Conservation (phyloP, 92 coral and sea anemone genomes). For the Isaurus tuberculatus region DNA sequence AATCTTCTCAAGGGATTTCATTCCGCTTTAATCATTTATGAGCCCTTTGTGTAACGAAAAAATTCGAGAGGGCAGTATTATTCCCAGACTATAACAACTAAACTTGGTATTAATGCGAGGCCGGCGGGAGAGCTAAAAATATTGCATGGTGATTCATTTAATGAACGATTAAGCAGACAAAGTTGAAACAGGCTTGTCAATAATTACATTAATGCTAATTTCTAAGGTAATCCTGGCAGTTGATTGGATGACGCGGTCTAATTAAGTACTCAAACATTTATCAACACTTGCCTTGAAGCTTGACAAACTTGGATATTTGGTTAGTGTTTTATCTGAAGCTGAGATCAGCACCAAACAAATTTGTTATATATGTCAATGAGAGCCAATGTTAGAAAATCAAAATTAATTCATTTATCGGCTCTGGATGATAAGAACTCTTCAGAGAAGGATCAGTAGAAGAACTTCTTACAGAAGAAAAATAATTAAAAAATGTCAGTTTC, state of each 20-base stretch:
- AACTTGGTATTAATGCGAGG: background rate
- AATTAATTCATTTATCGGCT: background rate
- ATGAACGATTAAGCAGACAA: constrained; percentile 12
- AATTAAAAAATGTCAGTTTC: background rate
- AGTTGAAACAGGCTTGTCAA: constrained; percentile 10
- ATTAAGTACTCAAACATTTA: constrained; percentile 33
- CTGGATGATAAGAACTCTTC: background rate
- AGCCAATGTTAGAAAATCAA: background rate
- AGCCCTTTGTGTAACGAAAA: background rate
- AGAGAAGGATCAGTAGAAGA: background rate
- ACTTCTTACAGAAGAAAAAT: background rate
- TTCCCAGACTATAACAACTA: background rate
- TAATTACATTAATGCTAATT: constrained; percentile 46
- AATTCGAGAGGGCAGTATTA: background rate
- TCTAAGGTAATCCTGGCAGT: background rate
- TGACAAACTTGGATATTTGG: constrained; percentile 9
- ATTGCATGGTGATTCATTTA: background rate
- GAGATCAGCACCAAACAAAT: background rate
- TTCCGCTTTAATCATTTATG: background rate
- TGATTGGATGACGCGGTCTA: constrained; percentile 15
- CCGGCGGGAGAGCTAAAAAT: background rate
- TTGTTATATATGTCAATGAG: background rate
- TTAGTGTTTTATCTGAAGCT: background rate
- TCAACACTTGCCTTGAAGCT: background rate
- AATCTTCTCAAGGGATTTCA: constrained; percentile 26